Evolutionary conservation across 92 coral and sea anemone genomes (phyloP).

Genomic region (Montipora capitata): DNA sequence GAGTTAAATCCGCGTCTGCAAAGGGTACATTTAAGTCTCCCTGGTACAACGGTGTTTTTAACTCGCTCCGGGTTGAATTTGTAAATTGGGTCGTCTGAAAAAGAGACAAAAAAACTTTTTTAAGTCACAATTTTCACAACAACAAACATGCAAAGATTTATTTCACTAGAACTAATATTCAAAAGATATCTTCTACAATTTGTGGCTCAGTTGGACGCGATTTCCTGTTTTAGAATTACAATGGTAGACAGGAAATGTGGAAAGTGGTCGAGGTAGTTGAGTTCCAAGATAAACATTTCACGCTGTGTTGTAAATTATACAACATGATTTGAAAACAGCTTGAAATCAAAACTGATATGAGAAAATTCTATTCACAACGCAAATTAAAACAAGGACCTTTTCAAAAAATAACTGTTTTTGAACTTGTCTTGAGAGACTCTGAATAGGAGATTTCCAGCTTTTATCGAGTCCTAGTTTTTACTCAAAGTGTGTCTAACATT

Average conservation of each 20-base stretch:
- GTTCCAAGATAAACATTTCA: conserved; percentile 57
- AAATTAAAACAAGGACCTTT: conserved; percentile 14
- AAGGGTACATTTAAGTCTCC: conserved; percentile 95
- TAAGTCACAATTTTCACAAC: background rate
- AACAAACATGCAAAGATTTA: conserved; percentile 28
- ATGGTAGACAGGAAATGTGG: conserved; percentile 39
- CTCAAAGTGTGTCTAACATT: background rate
- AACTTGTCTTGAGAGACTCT: background rate
- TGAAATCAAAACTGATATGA: conserved; percentile 49
- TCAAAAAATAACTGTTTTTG: background rate
- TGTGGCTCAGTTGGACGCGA: conserved; percentile 31
- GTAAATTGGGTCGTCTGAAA: conserved; percentile 79
- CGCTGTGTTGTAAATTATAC: conserved; percentile 54
- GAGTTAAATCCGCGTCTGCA: conserved; percentile 99
- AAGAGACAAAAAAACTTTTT: conserved; percentile 36
- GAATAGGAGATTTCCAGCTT: background rate
- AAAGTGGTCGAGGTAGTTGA: conserved; percentile 46
- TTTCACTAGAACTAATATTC: conserved; percentile 39
- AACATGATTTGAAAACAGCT: conserved; percentile 24
- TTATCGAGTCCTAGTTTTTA: background rate
- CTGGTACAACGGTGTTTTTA: conserved; percentile 72
- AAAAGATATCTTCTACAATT: conserved; percentile 29
- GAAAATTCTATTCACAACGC: conserved; percentile 6
- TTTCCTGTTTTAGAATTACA: conserved; percentile 65
- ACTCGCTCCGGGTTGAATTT: conserved; percentile 82